Evolutionary conservation across 2,797 vertebrate genomes (phyloP), one percentile per base, ranked within the genome.

Genomic region (Lemur catta): DNA sequence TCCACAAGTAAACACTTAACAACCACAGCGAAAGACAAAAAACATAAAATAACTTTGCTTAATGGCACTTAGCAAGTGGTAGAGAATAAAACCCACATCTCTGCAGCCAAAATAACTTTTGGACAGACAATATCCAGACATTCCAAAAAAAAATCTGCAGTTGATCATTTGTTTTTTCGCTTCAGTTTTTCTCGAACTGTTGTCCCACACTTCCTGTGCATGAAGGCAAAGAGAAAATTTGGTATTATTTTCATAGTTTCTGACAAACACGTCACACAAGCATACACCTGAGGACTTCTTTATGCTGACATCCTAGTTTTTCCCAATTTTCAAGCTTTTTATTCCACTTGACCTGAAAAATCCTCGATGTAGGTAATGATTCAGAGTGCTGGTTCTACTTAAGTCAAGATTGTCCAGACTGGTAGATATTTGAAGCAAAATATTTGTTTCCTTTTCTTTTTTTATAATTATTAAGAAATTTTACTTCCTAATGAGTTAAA

Each of bases 401-500:
- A 72, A 43, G 84, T 13, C 24, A 48, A 94, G 57, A 67, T 46
- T 89, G 94, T 85, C 46, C 78, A 86, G 30, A 46, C 15, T 35
- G 11, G 17, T 35, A 63, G 20, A 13, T 92, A 35, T 78, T 94
- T 55, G n/a, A 90, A 67, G 35, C 88, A 92, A 85, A 82, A 76
- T 88, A 82, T 65, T 72, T 92, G n/a, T 94, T 93, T 79, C 17
- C 48, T 79, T 92, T 88, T 46, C 30, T 75, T 91, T 50, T 50
- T 57, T 48, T 88, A 78, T 11, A 84, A 41, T 26, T 86, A 33
- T 67, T 76, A 86, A 93, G 38, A 74, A 76, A 89, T 17, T 76
- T 74, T 71, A 86, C 84, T 95, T 89, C 35, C 35, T 74, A 67
- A 7, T 75, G 22, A 95, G 93, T 14, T 57, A 26, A 92, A 94